These are phyloP conservation scores for Parasteatoda tepidariorum DNA, from an alignment of 1,140 invertebrate genomes.

Conservation along the genomic window DNA sequence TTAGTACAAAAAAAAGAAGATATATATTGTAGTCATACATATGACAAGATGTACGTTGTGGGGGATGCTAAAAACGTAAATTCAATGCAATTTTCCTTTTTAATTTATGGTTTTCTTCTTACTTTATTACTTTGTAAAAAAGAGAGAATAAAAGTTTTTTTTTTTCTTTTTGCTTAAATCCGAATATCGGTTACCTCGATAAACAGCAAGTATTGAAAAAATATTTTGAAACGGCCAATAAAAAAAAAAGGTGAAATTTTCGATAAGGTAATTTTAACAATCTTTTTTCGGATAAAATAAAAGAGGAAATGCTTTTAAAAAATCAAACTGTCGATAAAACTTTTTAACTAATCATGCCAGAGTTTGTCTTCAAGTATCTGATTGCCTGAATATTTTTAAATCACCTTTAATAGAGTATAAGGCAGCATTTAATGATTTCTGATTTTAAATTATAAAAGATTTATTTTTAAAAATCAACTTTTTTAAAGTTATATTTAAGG, in stretches of 20 bases:
- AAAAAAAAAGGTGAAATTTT: slow-evolving; percentile 33
- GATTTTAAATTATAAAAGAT: neutral
- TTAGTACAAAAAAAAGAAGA: neutral
- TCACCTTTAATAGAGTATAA: neutral
- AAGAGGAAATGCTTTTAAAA: neutral
- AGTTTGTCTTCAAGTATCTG: neutral
- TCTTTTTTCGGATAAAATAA: neutral
- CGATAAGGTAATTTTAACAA: slow-evolving; percentile 51
- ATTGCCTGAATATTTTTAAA: neutral
- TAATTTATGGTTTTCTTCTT: slow-evolving; percentile 20
- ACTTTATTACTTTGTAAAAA: slow-evolving; percentile 11
- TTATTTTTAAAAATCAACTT: too few relatives aligned
- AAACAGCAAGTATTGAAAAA: slow-evolving; percentile 39
- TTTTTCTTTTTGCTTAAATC: slow-evolving; percentile 35
- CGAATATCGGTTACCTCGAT: slow-evolving; percentile 4
- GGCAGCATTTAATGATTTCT: neutral
- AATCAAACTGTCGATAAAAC: slow-evolving; percentile 30
- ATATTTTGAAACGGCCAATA: neutral
- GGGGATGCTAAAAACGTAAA: slow-evolving; percentile 10
- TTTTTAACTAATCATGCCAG: slow-evolving; percentile 4
- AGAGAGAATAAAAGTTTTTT: slow-evolving; percentile 21
- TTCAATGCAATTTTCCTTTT: slow-evolving; percentile 14
- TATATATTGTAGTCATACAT: slow-evolving; percentile 9
- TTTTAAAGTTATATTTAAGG: too few relatives aligned
- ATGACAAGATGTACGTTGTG: slow-evolving; percentile 31